A percentile compares a stretch with the other conserved stretches of the same genome.
phyloP scores from a whole-genome alignment of 2,113 vertebrate species.

The Silurus asotus region DNA sequence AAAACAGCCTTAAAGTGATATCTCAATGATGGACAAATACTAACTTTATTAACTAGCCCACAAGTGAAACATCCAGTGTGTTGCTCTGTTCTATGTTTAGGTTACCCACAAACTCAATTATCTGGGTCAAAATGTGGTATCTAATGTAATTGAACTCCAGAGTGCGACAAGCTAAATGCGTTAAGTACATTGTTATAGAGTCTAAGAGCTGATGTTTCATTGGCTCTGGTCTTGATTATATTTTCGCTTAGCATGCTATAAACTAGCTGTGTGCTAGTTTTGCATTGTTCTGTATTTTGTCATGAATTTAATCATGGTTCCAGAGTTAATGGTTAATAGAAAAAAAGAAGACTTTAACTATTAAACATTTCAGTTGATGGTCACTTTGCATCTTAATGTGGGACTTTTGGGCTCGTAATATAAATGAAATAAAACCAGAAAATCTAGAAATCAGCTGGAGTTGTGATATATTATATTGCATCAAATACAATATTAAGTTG shows the following conservation, averaged over 20 bases:
- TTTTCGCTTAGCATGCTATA: not conserved
- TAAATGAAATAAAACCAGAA: not conserved
- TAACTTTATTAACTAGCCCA: slow-evolving; percentile 12
- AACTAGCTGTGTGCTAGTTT: not conserved
- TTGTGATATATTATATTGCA: not conserved
- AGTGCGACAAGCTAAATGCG: not conserved
- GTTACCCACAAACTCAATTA: not conserved
- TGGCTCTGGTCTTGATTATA: not conserved
- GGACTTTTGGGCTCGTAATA: not conserved
- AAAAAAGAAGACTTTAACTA: not conserved
- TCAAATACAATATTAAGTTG: not conserved
- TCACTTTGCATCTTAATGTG: not conserved
- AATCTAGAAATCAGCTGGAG: not conserved
- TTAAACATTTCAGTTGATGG: not conserved
- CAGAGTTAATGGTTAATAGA: not conserved
- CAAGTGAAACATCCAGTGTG: not conserved
- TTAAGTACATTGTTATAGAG: not conserved
- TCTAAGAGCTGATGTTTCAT: not conserved
- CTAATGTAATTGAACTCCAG: not conserved
- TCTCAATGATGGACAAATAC: not conserved
- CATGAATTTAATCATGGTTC: not conserved
- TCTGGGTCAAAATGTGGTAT: not conserved
- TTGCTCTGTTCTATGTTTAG: not conserved
- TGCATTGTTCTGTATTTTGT: not conserved
- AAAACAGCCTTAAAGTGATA: not conserved